Base-by-base conservation (phyloP, 2,113 vertebrate genomes). In the Vireo altiloquus region DNA sequence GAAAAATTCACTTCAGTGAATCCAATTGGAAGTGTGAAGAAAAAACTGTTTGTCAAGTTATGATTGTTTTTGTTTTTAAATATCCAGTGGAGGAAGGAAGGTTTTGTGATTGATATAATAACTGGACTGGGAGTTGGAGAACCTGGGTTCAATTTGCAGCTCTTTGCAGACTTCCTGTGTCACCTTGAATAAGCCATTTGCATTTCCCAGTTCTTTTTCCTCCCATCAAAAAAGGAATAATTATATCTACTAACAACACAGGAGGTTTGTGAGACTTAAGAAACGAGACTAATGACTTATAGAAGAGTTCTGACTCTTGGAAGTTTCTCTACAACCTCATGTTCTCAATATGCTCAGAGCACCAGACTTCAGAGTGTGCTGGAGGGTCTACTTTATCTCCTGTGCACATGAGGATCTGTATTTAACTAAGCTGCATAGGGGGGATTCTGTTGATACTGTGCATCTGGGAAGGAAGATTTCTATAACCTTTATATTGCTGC, bases 131-230 rank as follows among this genome's bases (percentile, higher is more conserved):
- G 79, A 96, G n/a, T 78, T 95, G 80, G 52, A 93, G 87, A 94
- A 90, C 82, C 93, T 97, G 92, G 71, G 92, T 96, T 96, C 94
- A 96, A 88, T 97, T 92, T 96, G 82, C 95, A 95, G 85, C 72
- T 84, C 85, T 90, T 92, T 7, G 6, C 90, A 96, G 82, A 71
- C 49, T 96, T 97, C 96, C 95, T 90, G 77, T 93, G 77, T 95
- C 95, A 96, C 90, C 90, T 87, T 84, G 81, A 91, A 92, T 69
- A 94, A 89, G 57, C 59, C 70, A 82, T 95, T 96, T 92, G 85
- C 80, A 91, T 92, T 94, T 94, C 39, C 86, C 80, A 66, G 80
- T 54, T 90, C 64, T 90, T 90, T 92, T 87, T 82, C 80, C 59
- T 96, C 33, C 13, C 68, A 84, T 89, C 61, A 89, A 82, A 94